phyloP scores from a whole-genome alignment of 2,113 vertebrate species.

The Xyrauchen texanus region DNA sequence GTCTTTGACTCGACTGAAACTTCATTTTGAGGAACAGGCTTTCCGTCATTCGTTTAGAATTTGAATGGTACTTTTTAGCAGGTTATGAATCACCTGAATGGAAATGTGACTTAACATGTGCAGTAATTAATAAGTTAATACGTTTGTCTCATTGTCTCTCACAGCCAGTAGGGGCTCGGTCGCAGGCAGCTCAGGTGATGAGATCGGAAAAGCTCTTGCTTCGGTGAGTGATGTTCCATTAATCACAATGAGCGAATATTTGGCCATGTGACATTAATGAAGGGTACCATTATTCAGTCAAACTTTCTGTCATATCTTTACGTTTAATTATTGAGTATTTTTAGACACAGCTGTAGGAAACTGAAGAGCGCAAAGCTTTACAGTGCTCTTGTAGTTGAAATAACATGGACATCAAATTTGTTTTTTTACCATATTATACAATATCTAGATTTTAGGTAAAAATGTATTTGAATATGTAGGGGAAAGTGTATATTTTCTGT shows the following conservation, averaged over 20 bases:
- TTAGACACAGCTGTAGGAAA: no score
- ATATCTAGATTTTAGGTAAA: no score
- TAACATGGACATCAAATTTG: no score
- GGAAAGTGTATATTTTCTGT: no score
- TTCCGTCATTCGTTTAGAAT: neutral
- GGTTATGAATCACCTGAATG: conserved; percentile 2
- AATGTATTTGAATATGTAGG: no score
- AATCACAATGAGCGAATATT: conserved; percentile 10
- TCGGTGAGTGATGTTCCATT: conserved; percentile 80
- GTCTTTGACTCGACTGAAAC: neutral
- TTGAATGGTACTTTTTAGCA: conserved; percentile 17
- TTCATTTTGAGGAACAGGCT: conserved; percentile 12
- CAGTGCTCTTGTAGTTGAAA: neutral
- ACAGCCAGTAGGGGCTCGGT: conserved; percentile 87
- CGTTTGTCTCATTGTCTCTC: neutral
- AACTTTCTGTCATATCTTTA: neutral
- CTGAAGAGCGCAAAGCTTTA: neutral
- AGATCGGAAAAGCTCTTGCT: conserved; percentile 96
- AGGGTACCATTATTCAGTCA: neutral
- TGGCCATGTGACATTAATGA: conserved; percentile 11
- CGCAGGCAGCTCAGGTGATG: conserved; percentile 93
- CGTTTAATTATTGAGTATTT: no score
- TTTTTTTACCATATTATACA: no score
- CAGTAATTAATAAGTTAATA: conserved; percentile 10
- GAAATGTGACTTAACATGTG: neutral